phyloP scores from a whole-genome alignment of 64 coral and sea anemone species.

The Porites lutea region DNA sequence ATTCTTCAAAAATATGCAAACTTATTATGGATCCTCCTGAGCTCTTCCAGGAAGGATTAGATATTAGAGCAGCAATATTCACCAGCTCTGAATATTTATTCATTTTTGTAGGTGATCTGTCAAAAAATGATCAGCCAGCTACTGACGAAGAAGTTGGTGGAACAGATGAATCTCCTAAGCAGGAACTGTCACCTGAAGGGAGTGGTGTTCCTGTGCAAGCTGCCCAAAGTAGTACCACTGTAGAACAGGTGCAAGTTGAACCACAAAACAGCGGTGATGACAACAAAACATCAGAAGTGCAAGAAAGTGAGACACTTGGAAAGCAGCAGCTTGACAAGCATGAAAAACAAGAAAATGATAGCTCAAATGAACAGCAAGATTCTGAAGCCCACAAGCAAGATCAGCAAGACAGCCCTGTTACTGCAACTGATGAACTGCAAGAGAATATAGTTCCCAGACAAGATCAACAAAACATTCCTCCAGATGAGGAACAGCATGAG shows the following conservation, averaged over 20 bases:
- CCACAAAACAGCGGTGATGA: neutral
- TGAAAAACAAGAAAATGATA: neutral
- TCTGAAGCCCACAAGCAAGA: too few relatives aligned
- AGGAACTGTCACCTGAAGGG: neutral
- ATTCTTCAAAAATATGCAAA: too few relatives aligned
- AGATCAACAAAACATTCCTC: too few relatives aligned
- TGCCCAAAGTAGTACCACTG: neutral
- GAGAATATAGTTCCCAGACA: too few relatives aligned
- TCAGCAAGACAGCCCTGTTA: too few relatives aligned
- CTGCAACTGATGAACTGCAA: too few relatives aligned
- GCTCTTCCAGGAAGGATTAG: too few relatives aligned
- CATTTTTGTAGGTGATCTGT: too few relatives aligned
- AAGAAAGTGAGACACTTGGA: neutral
- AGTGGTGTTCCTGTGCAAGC: neutral
- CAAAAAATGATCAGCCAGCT: neutral
- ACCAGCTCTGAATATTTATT: too few relatives aligned
- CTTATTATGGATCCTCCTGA: too few relatives aligned
- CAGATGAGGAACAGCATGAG: too few relatives aligned
- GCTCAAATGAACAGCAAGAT: neutral
- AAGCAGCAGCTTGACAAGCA: slow-evolving; percentile 33
- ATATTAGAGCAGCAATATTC: too few relatives aligned
- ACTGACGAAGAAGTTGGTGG: neutral
- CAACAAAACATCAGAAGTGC: slow-evolving; percentile 14
- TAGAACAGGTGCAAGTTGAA: neutral
- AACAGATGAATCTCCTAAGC: neutral